Evolutionary conservation across 2,113 vertebrate genomes (phyloP).

Genomic region (Canis aureus): DNA sequence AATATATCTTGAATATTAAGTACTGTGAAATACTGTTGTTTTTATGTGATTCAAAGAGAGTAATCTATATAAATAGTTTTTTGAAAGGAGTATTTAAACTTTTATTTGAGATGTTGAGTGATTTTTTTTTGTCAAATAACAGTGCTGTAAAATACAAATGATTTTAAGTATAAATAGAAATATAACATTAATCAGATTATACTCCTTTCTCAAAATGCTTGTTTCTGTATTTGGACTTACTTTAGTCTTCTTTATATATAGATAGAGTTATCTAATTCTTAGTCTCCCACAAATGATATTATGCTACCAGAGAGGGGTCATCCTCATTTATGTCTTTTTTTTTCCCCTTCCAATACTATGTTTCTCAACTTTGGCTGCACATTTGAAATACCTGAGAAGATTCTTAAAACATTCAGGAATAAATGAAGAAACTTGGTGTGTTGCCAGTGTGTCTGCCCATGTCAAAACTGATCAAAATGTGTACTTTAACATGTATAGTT

Average conservation of each 20-base stretch:
- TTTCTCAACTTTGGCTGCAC: neutral
- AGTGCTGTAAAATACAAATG: neutral
- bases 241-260: neutral
- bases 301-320: neutral
- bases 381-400: neutral
- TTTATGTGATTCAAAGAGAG: neutral
- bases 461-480: neutral
- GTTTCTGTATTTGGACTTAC: neutral
- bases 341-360: neutral
- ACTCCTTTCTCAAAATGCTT: neutral
- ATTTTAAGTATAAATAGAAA: neutral
- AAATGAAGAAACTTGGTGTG: neutral
- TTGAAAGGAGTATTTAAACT: neutral
- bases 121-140: neutral
- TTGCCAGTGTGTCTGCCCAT: neutral
- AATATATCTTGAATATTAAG: constrained; percentile 34
- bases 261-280: neutral
- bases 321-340: neutral
- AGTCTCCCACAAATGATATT: neutral
- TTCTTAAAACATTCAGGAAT: neutral
- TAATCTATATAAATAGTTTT: neutral
- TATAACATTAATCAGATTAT: neutral
- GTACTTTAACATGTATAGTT: neutral
- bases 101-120: neutral
- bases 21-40: neutral